These are phyloP conservation scores for Bovichtus variegatus DNA, from an alignment of 2,797 vertebrate genomes.

Conservation along the genomic window DNA sequence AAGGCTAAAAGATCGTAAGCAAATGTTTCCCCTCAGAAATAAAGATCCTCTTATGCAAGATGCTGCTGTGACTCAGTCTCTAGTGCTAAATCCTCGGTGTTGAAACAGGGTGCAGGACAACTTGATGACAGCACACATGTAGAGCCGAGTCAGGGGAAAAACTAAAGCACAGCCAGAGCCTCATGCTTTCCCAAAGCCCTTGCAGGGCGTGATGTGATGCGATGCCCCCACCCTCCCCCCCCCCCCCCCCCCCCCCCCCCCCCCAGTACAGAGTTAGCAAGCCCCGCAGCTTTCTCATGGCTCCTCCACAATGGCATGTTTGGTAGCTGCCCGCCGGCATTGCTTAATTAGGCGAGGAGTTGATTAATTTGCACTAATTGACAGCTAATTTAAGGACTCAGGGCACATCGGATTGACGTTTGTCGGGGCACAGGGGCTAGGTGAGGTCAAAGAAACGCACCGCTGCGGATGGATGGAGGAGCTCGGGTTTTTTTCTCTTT, in stretches of 20 bases:
- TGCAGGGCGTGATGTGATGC: conserved; percentile 81
- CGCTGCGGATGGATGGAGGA: conserved; percentile 57
- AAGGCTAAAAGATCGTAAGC: neutral
- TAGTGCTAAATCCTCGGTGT: conserved; percentile 27
- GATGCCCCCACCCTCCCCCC: conserved; percentile 31
- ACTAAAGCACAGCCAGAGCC: conserved; percentile 57
- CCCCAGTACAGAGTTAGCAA: conserved; percentile 89
- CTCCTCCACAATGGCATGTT: conserved; percentile 90
- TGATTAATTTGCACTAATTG: conserved; percentile 99
- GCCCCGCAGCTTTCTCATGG: conserved; percentile 93
- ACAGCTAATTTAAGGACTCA: conserved; percentile 97
- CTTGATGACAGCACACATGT: conserved; percentile 76
- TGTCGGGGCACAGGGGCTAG: conserved; percentile 88
- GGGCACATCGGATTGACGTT: conserved; percentile 95
- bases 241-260: conserved; percentile 23
- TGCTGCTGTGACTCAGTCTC: neutral
- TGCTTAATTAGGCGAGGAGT: conserved; percentile 99
- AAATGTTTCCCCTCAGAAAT: neutral
- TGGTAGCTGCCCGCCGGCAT: conserved; percentile 94
- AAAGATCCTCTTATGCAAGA: neutral
- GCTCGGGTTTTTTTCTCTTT: conserved; percentile 4
- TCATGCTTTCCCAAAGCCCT: conserved; percentile 59
- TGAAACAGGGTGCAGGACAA: conserved; percentile 43
- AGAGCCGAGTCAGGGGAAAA: conserved; percentile 73
- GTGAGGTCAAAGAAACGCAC: conserved; percentile 86